Conservation (phyloP, 2,888 invertebrate genomes). For the Tenthredo distinguenda region DNA sequence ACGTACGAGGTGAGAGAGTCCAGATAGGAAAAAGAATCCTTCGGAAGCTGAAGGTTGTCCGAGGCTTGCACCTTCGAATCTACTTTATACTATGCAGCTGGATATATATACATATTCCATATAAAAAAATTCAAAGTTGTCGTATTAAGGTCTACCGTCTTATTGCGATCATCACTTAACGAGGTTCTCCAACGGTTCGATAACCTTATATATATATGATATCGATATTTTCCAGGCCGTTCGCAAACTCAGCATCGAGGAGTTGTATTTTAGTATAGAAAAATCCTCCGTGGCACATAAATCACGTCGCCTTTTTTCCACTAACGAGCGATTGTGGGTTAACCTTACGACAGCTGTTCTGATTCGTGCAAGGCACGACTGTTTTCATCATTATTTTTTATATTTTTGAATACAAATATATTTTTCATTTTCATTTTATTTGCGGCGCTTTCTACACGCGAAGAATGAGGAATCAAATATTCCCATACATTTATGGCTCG, state of each 20-base stretch:
- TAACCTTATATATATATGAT: not conserved
- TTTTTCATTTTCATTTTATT: not conserved
- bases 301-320: not conserved
- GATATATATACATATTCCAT: not conserved
- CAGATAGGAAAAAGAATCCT: not conserved
- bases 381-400: constrained; percentile 4
- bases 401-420: not conserved
- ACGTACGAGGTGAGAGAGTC: not conserved
- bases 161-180: not conserved
- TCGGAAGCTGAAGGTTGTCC: not conserved
- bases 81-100: not conserved
- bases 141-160: not conserved
- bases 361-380: not conserved
- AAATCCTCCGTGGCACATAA: not conserved
- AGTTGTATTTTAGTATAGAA: not conserved
- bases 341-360: constrained; percentile 6
- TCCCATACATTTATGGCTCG: no score
- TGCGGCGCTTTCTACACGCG: not conserved
- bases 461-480: not conserved
- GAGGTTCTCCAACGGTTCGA: not conserved
- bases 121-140: not conserved
- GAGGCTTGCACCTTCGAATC: not conserved
- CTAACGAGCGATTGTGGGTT: constrained; percentile 26
- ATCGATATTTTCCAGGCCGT: not conserved
- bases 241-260: not conserved